These are phyloP conservation scores for Sceliomorpha sp. DNA, from an alignment of 2,888 invertebrate species.

Conservation along the genomic window DNA sequence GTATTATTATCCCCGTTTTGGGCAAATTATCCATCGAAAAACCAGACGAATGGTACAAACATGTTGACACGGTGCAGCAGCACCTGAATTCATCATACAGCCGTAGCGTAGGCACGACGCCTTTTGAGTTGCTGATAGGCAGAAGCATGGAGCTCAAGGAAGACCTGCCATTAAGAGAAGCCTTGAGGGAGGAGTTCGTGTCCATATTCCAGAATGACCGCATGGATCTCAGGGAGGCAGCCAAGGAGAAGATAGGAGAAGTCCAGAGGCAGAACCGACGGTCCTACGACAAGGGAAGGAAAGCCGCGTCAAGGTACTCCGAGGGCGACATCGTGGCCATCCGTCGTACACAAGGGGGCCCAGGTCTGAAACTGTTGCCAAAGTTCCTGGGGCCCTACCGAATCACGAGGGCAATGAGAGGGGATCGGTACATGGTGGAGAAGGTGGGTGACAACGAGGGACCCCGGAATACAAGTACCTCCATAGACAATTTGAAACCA, in stretches of 20 bases:
- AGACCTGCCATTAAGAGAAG: conserved; percentile 47
- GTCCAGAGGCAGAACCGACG: no score
- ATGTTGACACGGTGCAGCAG: conserved; percentile 19
- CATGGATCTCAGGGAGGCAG: conserved; percentile 36
- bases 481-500: no score
- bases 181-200: conserved; percentile 53
- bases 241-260: conserved; percentile 21
- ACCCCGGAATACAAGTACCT: no score
- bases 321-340: no score
- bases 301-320: no score
- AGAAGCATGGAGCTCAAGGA: conserved; percentile 26
- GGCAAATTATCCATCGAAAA: conserved; percentile 68
- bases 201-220: conserved; percentile 18
- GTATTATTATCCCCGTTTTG: conserved; percentile 67
- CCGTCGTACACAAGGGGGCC: no score
- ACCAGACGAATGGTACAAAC: conserved; percentile 49
- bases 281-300: no score
- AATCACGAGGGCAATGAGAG: background rate
- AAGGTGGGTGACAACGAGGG: no score
- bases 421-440: conserved; percentile 7
- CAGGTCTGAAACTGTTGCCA: conserved; percentile 16
- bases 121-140: conserved; percentile 30
- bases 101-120: conserved; percentile 22
- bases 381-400: conserved; percentile 9
- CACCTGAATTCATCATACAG: background rate